Evolutionary conservation across 2,888 invertebrate genomes (phyloP), one percentile per base, ranked within the genome.

Genomic region (Halictus ligatus): DNA sequence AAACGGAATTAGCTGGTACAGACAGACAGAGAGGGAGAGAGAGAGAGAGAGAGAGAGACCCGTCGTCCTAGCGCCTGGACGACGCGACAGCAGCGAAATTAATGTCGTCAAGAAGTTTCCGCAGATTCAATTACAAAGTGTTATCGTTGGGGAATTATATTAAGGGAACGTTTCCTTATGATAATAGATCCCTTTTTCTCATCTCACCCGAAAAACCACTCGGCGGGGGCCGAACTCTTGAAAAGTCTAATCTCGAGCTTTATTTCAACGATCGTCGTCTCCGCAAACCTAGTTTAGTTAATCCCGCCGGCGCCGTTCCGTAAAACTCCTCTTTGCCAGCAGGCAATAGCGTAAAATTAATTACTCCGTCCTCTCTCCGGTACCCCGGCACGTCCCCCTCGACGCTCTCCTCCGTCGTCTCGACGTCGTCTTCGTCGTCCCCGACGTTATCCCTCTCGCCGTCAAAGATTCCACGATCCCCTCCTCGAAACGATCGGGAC

Each of bases 311-410:
- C 78, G 78, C 43, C 81, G 75, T 81, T 80, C 82, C 76, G 74
- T 84, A 84, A 89, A 87, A 89, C 86, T 87, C 75, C 84, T 58
- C 87, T 84, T 77, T 71, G 81, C 78, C 64, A 60, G 78, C 67
- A 78, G 74, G 83, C 79, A 91, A 83, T 80, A 82, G 91, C 86
- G 87, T 88, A 90, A 91, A 91, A 89, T 89, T 90, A 90, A 90
- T 90, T 89, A 90, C 83, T 84, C 75, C 64, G 71, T 64, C 54
- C 18, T 43, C 43, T n/a, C 25, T 29, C 29, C 25, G 12, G 25
- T 50, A 25, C 48, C 48, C 58, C 80, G 35, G 58, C 73, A 50
- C 78, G 48, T 48, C 81, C n/a, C 64, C 81, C 43, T 83, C 80
- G 80, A 64, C 72, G 67, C 48, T 54, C 67, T 72, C 43, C 69